Base-by-base conservation (phyloP, 2,888 invertebrate genomes). In the Neoitamus cyanurus region DNA sequence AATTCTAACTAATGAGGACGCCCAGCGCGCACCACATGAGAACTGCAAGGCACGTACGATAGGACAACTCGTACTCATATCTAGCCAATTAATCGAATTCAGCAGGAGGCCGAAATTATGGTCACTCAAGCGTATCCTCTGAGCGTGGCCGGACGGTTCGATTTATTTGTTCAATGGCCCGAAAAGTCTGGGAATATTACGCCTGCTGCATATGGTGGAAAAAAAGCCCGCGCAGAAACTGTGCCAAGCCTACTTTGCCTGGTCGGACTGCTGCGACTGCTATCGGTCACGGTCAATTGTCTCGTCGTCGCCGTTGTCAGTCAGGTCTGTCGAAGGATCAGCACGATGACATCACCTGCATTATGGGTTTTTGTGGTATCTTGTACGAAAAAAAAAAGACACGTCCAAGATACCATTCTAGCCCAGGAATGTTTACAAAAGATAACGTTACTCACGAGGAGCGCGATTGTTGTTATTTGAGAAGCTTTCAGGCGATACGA, bases 241-340 rank as follows among this genome's bases (percentile, higher is more conserved):
- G 36, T 73, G 73, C 73, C 73, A 73, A 73, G 73, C 72, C 72
- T 34, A 72, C 72, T 48, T 48, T 15, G 20, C 15, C 46, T 15
- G 46, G 37, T 13, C 37, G 37, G n/a, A n/a, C 13, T n/a, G 48
- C 58, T 58, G 58, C 58, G 20, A 15, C 58, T 36, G 20, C 73
- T 73, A 73, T 73, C 73, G 73, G 73, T 73, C 73, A 73, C 36
- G 73, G 73, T 34, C 73, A 73, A 37, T 73, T 73, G 73, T 36
- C 73, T 20, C 36, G 73, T 36, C 72, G 30, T 15, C 42, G 42
- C n/a, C 42, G 42, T 7, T 42, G 42, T 42, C 20, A 48, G 20
- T 25, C 9, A 48, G 48, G 20, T 48, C 25, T 48, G 34, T 48
- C 48, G 48, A 20, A 58, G 58, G 58, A 58, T 58, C 58, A 11